These are phyloP conservation scores for Bergia sp. DNA, from an alignment of 92 coral and sea anemone genomes.

Conservation along the genomic window DNA sequence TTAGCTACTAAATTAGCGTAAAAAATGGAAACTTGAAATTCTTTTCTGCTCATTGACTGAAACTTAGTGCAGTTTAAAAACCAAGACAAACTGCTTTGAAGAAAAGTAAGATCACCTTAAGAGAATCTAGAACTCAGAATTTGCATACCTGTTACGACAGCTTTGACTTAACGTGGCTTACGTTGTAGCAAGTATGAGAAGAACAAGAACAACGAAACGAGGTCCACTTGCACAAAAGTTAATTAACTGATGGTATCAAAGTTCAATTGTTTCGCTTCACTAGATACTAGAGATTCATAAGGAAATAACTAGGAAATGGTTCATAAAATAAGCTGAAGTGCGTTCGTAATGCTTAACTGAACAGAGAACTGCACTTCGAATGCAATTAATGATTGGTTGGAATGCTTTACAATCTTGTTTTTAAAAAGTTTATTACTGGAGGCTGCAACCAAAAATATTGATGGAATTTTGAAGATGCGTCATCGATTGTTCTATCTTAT, in stretches of 20 bases:
- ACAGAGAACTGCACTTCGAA: neutral
- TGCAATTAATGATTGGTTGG: neutral
- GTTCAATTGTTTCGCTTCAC: constrained; percentile 5
- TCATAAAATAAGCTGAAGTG: neutral
- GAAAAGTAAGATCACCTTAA: neutral
- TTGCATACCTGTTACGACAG: neutral
- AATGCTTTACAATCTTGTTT: no score
- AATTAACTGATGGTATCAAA: neutral
- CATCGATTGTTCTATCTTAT: neutral
- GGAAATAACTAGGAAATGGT: no score
- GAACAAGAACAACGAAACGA: neutral
- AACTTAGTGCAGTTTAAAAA: neutral
- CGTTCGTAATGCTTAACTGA: neutral
- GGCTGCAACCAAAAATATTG: neutral
- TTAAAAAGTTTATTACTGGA: neutral
- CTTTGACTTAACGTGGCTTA: neutral
- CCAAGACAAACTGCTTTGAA: neutral
- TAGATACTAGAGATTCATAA: neutral
- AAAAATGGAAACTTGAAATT: no score
- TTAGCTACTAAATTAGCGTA: no score
- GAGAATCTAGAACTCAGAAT: neutral
- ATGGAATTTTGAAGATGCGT: neutral
- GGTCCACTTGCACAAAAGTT: neutral
- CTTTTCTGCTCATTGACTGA: no score
- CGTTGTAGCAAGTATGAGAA: no score